phyloP scores from a whole-genome alignment of 2,888 invertebrate species.

The Amphipyra berbera region DNA sequence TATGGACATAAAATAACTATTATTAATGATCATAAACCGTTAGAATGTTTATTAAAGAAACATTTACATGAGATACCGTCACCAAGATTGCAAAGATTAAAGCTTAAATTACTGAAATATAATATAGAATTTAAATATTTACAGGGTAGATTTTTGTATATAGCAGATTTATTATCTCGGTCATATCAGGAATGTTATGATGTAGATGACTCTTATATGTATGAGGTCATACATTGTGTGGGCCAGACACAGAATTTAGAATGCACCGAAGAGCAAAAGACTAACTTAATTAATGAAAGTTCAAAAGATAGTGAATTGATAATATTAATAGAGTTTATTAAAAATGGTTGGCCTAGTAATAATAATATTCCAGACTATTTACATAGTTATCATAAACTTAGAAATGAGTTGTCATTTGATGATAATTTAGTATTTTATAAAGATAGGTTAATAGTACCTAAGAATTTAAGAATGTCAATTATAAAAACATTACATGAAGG shows the following conservation, averaged over 20 bases:
- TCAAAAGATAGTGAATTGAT: no score
- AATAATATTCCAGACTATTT: conserved; percentile 30
- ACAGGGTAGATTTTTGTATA: conserved; percentile 58
- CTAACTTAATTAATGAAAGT: conserved; percentile 25
- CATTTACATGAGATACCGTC: conserved; percentile 47
- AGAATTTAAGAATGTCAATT: no score
- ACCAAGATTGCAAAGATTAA: conserved; percentile 60
- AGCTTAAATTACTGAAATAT: conserved; percentile 63
- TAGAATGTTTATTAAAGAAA: conserved; percentile 62
- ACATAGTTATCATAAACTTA: conserved; percentile 35
- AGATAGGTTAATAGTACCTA: no score
- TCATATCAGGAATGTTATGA: neutral
- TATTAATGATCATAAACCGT: conserved; percentile 67
- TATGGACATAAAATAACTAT: conserved; percentile 48
- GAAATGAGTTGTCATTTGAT: conserved; percentile 23
- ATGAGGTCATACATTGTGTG: conserved; percentile 43
- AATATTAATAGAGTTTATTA: no score
- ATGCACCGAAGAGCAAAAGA: conserved; percentile 30
- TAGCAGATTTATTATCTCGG: conserved; percentile 59
- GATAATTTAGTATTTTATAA: conserved; percentile 27
- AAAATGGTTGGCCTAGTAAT: conserved; percentile 31
- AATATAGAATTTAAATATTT: conserved; percentile 49
- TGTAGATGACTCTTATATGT: conserved; percentile 7
- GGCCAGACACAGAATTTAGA: conserved; percentile 33
- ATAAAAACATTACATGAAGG: no score